Conservation (phyloP, 2,888 invertebrate genomes). For the Adelognathus sp. region DNA sequence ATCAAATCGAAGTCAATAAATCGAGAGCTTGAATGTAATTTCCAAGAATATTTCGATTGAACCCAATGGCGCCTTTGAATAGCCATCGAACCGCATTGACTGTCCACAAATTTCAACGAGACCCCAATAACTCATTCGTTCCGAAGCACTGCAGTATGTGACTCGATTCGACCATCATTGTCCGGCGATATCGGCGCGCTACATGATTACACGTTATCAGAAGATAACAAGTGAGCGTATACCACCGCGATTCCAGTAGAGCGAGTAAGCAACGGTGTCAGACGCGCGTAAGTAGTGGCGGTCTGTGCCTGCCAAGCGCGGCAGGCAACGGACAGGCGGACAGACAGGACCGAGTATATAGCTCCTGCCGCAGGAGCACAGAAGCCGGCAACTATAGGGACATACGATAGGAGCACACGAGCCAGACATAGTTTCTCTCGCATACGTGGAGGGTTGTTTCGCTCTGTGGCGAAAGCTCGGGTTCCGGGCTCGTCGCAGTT, state of each 20-base stretch:
- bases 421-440: neutral
- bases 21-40: no score
- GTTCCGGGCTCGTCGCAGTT: constrained; percentile 4
- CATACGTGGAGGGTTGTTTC: constrained; percentile 2
- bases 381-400: neutral
- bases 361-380: neutral
- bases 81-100: no score
- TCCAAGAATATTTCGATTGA: no score
- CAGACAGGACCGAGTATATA: constrained; percentile 28
- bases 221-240: neutral
- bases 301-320: constrained; percentile 38
- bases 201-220: neutral
- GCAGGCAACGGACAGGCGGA: constrained; percentile 52
- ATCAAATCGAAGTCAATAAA: no score
- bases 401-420: neutral
- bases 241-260: constrained; percentile 36
- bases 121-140: neutral
- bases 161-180: neutral
- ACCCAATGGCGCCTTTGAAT: no score
- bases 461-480: constrained; percentile 28
- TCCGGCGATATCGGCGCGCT: neutral
- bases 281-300: constrained; percentile 40
- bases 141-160: neutral
- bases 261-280: constrained; percentile 38
- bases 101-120: no score